phyloP scores from a whole-genome alignment of 1,140 invertebrate species.

The Pachypsylla venusta region DNA sequence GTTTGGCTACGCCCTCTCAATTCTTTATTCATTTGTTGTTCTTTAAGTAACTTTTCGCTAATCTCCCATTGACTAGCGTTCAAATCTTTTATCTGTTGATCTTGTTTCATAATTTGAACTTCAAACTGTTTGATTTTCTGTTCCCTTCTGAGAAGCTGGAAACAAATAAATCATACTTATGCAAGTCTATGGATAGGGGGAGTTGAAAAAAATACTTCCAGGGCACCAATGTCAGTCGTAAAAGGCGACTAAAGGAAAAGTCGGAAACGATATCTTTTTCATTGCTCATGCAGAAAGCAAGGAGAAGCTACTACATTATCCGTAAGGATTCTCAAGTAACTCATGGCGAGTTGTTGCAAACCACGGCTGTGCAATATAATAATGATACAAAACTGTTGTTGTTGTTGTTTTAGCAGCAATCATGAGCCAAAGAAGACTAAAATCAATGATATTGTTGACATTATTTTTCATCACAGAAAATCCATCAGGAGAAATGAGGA shows the following conservation, averaged over 20 bases:
- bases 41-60: not conserved
- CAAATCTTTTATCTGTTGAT: not conserved
- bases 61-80: not conserved
- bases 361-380: too few relatives aligned
- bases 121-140: not conserved
- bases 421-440: too few relatives aligned
- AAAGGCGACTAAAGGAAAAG: too few relatives aligned
- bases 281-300: not conserved
- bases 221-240: not conserved
- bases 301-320: too few relatives aligned
- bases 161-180: not conserved
- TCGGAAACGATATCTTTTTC: not conserved
- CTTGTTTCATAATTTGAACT: not conserved
- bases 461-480: too few relatives aligned
- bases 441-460: too few relatives aligned
- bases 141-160: not conserved
- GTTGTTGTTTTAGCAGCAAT: too few relatives aligned
- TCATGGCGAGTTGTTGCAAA: too few relatives aligned
- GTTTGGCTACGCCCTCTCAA: not conserved
- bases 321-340: too few relatives aligned
- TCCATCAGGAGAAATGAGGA: too few relatives aligned
- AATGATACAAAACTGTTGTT: too few relatives aligned
- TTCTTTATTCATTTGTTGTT: not conserved
- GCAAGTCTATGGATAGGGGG: not conserved
- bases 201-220: not conserved